Conservation (phyloP, 2,113 vertebrate genomes). For the Pitta sordida region DNA sequence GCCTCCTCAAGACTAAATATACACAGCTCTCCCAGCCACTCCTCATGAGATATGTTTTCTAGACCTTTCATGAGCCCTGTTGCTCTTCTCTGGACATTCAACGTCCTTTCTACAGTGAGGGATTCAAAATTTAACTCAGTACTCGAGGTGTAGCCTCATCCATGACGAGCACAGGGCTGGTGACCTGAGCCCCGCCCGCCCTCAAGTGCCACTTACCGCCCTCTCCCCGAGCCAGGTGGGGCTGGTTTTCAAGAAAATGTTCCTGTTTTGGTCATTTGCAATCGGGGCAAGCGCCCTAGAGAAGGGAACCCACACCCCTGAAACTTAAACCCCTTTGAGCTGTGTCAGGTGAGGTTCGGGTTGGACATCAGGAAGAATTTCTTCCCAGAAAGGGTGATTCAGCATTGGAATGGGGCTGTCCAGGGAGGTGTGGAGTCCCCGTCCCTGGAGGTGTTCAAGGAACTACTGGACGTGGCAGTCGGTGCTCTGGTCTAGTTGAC, state of each 20-base stretch:
- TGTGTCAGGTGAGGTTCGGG: neutral
- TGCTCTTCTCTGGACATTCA: neutral
- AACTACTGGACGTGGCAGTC: neutral
- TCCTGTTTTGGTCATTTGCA: neutral
- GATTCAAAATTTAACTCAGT: neutral
- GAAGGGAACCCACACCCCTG: neutral
- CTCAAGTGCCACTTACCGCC: neutral
- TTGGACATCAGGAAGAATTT: neutral
- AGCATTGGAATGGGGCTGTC: neutral
- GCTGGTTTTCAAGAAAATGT: neutral
- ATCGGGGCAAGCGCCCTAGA: no score
- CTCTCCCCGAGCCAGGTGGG: accelerated
- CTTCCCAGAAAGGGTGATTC: neutral
- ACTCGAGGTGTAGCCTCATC: neutral
- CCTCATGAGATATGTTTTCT: neutral
- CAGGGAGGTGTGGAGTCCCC: neutral
- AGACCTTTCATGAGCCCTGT: neutral
- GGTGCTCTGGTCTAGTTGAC: neutral
- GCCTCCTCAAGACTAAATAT: neutral
- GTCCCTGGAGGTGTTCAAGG: neutral
- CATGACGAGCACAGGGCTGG: neutral
- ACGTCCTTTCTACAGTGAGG: no score
- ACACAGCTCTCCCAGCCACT: neutral
- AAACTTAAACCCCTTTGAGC: neutral
- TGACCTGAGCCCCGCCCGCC: neutral